Conservation (phyloP, 2,797 vertebrate genomes). For the Cryptoprocta ferox region DNA sequence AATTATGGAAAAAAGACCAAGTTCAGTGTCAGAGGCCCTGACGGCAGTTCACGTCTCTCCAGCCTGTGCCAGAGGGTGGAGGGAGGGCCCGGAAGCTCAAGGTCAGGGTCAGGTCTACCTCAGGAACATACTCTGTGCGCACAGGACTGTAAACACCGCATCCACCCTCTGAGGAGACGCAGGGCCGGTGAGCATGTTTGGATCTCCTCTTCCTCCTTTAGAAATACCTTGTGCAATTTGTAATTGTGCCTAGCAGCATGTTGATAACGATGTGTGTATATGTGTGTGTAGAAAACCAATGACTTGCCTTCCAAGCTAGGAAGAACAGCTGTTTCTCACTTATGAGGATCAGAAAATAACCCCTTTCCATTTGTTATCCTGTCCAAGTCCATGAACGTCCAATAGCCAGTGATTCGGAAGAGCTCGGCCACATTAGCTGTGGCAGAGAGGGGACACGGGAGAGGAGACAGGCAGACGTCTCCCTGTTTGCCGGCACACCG, state of each 20-base stretch:
- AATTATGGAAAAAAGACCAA: background rate
- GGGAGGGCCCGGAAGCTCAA: background rate
- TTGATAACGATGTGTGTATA: background rate
- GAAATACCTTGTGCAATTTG: background rate
- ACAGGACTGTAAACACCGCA: accelerated
- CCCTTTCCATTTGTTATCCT: constrained; percentile 58
- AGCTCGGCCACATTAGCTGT: background rate
- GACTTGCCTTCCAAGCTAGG: constrained; percentile 27
- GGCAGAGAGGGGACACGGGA: accelerated
- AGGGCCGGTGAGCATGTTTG: accelerated
- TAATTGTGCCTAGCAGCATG: background rate
- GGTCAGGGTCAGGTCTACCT: background rate
- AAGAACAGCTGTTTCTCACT: constrained; percentile 67
- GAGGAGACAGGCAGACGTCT: background rate
- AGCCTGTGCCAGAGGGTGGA: accelerated
- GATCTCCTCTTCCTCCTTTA: background rate
- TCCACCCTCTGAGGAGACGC: accelerated
- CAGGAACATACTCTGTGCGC: accelerated
- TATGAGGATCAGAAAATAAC: constrained; percentile 28
- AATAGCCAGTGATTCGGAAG: background rate
- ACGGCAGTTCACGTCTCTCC: background rate
- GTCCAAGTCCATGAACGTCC: constrained; percentile 35
- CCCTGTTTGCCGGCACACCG: background rate
- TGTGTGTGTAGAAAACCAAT: constrained; percentile 58
- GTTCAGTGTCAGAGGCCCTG: background rate